Evolutionary conservation across 1,140 invertebrate genomes (phyloP), one percentile per base, ranked within the genome.

Genomic region (Cherax quadricarinatus): DNA sequence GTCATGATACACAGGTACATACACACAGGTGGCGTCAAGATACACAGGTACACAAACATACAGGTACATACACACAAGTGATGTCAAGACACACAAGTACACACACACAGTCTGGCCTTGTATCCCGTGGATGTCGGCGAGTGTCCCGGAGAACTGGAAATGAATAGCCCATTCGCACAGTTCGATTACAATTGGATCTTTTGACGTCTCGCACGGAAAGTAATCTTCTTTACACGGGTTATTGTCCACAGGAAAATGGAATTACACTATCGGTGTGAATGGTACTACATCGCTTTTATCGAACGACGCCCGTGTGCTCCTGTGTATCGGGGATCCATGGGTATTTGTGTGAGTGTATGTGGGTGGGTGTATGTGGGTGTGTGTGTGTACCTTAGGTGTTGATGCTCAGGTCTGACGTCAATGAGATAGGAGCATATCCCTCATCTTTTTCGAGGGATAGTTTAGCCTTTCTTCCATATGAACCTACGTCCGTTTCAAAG

Each of bases 171-270:
- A 75, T 75, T 30, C 12, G 6, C n/a, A 4, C n/a, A 75, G n/a
- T 75, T 75, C 24, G 24, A 75, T 75, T 75, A 75, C 70, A 30
- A 75, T 75, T 75, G 70, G 24, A 75, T 75, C 70, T 75, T 75
- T 75, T 75, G 62, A 30, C 70, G 70, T 6, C 24, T 75, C 24
- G 70, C 70, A 24, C 24, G 24, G 70, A 75, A 75, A 75, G 70
- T 75, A 75, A 75, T 75, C 70, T 75, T 75, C 24, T 75, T 30
- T 75, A 30, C 24, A 6, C 24, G 70, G 21, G 24, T 75, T 75
- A 75, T 75, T 75, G 24, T 75, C 70, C 70, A 75, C n/a, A 30
- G 24, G 70, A 9, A n/a, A 75, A 75, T 75, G 70, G 62, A 66
- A 66, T 66, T 66, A 66, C 62, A 66, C 62, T 66, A 66, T 66